These are phyloP conservation scores for Liparis tanakae DNA, from an alignment of 2,797 vertebrate genomes.

Conservation along the genomic window DNA sequence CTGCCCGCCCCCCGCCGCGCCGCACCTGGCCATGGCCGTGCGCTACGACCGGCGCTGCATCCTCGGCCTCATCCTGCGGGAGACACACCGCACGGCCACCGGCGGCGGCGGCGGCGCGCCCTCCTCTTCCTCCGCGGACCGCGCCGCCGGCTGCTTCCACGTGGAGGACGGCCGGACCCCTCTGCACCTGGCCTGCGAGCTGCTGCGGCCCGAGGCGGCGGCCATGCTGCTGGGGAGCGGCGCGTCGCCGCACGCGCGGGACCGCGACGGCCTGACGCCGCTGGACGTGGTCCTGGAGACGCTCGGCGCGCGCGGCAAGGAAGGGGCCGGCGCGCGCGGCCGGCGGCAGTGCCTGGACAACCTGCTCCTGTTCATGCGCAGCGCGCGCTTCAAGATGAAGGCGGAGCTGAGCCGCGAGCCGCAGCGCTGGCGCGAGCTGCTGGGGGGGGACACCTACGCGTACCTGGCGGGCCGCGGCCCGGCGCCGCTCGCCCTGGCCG, in stretches of 20 bases:
- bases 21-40: conserved; percentile 88
- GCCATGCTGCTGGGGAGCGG: conserved; percentile 87
- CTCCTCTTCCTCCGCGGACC: conserved; percentile 65
- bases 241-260: conserved; percentile 84
- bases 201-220: conserved; percentile 85
- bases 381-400: conserved; percentile 83
- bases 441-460: conserved; percentile 85
- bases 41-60: conserved; percentile 88
- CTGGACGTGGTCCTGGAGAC: conserved; percentile 87
- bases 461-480: conserved; percentile 85
- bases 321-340: conserved; percentile 65
- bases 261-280: conserved; percentile 85
- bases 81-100: conserved; percentile 78
- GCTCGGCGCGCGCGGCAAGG: conserved; percentile 77
- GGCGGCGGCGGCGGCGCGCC: conserved; percentile 51
- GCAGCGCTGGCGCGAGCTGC: conserved; percentile 80
- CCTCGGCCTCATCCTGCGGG: conserved; percentile 86
- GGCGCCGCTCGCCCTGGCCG: conserved; percentile 83
- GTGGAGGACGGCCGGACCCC: conserved; percentile 86
- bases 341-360: conserved; percentile 86
- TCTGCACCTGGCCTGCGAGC: conserved; percentile 88
- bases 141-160: conserved; percentile 80
- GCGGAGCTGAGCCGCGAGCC: conserved; percentile 79
- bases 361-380: conserved; percentile 88
- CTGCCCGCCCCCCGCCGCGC: conserved; percentile 84